Conservation (phyloP, 1,140 invertebrate species). For the Calliopsis andreniformis region DNA sequence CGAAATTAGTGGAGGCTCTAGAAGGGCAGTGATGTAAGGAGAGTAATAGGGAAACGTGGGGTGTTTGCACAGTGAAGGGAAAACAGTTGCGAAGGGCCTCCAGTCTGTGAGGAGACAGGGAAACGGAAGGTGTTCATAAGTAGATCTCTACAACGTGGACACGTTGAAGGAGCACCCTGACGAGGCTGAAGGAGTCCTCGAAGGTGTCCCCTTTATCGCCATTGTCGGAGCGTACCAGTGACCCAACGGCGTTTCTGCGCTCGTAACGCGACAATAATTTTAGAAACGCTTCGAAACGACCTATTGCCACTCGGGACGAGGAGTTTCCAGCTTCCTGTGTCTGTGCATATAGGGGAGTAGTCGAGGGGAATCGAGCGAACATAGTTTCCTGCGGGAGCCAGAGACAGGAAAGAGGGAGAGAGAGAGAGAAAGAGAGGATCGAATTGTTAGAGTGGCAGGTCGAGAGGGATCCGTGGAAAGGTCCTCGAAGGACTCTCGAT, state of each 20-base stretch:
- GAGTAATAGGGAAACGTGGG: background rate
- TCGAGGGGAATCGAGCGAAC: conserved; percentile 16
- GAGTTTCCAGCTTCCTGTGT: conserved; percentile 15
- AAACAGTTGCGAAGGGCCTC: background rate
- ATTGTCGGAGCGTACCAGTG: conserved; percentile 42
- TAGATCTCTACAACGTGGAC: background rate
- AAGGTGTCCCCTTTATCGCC: conserved; percentile 40
- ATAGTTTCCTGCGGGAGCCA: conserved; percentile 16
- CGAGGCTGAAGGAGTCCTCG: background rate
- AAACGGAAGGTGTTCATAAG: background rate
- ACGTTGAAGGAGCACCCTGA: background rate
- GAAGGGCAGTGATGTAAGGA: background rate
- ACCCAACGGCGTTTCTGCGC: conserved; percentile 1
- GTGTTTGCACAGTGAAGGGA: background rate
- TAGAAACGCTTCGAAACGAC: conserved; percentile 10
- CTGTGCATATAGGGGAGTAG: conserved; percentile 15
- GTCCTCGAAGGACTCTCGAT: conserved; percentile 9
- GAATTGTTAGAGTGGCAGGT: no score
- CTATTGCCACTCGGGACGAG: background rate
- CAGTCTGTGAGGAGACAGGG: background rate
- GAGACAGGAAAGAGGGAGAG: conserved; percentile 8
- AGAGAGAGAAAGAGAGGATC: background rate
- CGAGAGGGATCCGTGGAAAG: no score
- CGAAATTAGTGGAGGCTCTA: background rate
- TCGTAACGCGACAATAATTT: conserved; percentile 36